A percentile compares a stretch with the other conserved stretches of the same genome.
Evolutionary conservation across 2,797 vertebrate species (phyloP).

Genomic region (Tolypeutes matacus): DNA sequence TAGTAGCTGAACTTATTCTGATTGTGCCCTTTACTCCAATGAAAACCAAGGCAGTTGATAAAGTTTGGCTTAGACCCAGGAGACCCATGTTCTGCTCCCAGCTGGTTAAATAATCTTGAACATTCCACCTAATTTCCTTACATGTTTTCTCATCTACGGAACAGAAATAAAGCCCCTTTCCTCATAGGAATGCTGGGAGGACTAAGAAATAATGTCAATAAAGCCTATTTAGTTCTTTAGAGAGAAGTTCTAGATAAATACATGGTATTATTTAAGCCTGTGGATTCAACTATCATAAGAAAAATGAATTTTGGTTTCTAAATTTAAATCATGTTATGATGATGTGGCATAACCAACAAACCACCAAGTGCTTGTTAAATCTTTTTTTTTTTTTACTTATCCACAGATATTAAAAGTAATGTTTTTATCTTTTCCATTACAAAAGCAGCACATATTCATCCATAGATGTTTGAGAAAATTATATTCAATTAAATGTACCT

Average conservation of each 20-base stretch:
- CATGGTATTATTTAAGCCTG: neutral
- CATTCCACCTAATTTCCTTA: neutral
- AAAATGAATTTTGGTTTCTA: slow-evolving; percentile 17
- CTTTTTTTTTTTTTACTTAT: neutral
- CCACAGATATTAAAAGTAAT: slow-evolving; percentile 34
- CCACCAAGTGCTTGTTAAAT: slow-evolving; percentile 19
- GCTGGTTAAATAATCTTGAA: slow-evolving; percentile 39
- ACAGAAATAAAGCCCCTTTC: slow-evolving; percentile 28
- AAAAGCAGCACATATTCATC: slow-evolving; percentile 18
- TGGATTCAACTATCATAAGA: slow-evolving; percentile 29
- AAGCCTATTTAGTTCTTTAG: slow-evolving; percentile 45
- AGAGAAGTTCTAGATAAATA: slow-evolving; percentile 46
- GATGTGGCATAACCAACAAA: slow-evolving; percentile 34
- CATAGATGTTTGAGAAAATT: slow-evolving; percentile 35
- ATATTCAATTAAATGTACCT: slow-evolving; percentile 8
- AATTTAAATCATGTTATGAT: slow-evolving; percentile 63
- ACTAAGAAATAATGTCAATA: neutral
- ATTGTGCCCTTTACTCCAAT: slow-evolving; percentile 1
- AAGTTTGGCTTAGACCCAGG: neutral
- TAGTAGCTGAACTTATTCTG: slow-evolving; percentile 1
- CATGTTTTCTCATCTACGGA: slow-evolving; percentile 19
- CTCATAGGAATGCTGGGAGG: neutral
- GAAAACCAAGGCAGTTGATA: neutral
- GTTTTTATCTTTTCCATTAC: slow-evolving; percentile 14
- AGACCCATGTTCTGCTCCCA: neutral